These are phyloP conservation scores for Hypolimnas misippus DNA, from an alignment of 2,888 invertebrate species.

Conservation along the genomic window DNA sequence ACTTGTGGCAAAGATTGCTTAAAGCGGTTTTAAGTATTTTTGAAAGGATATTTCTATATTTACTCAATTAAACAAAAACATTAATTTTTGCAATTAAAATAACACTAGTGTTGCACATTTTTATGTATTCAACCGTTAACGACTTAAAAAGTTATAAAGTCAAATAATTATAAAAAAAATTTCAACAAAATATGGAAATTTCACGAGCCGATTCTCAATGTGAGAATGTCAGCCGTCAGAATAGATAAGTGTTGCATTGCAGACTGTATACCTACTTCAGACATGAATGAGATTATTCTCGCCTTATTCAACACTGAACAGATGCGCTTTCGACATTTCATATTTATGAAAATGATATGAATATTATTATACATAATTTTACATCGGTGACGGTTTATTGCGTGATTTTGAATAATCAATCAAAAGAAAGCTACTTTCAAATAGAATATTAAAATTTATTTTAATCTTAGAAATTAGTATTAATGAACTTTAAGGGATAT, in stretches of 20 bases:
- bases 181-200: constrained; percentile 6
- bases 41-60: too few species aligned
- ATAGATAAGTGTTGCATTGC: constrained; percentile 7
- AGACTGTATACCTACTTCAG: constrained; percentile 1
- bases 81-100: too few species aligned
- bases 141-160: not conserved
- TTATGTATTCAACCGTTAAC: too few species aligned
- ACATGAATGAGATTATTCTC: not conserved
- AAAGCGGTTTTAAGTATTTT: too few species aligned
- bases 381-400: constrained; percentile 28
- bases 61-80: too few species aligned
- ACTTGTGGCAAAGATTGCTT: too few species aligned
- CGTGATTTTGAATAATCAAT: constrained; percentile 38
- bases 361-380: constrained; percentile 18
- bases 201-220: constrained; percentile 4
- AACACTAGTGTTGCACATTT: too few species aligned
- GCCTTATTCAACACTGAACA: constrained; percentile 9
- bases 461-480: not conserved
- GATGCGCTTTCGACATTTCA: constrained; percentile 22
- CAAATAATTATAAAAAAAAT: not conserved
- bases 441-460: not conserved
- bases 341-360: constrained; percentile 18
- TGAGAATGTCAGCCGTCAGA: constrained; percentile 2
- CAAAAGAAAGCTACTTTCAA: constrained; percentile 16
- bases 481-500: not conserved